A percentile compares a stretch with the other conserved stretches of the same genome.
phyloP scores from a whole-genome alignment of 2,113 vertebrate species.

The Aegypius monachus region DNA sequence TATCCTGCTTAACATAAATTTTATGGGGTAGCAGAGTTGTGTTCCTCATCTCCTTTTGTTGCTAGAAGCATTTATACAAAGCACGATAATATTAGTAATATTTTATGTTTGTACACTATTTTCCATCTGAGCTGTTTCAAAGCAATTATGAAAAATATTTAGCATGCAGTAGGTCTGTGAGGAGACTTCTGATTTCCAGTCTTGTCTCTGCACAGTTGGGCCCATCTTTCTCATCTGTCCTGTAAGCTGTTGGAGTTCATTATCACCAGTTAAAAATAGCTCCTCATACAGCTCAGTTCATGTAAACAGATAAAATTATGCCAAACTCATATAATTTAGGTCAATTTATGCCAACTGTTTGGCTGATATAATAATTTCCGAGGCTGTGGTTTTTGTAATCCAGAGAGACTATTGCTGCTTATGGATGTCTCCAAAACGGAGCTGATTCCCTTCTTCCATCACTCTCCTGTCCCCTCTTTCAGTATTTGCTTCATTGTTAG shows the following conservation, averaged over 20 bases:
- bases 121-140: neutral
- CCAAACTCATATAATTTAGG: neutral
- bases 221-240: neutral
- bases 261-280: neutral
- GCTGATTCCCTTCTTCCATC: neutral
- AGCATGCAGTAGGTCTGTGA: neutral
- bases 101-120: neutral
- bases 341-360: neutral
- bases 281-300: neutral
- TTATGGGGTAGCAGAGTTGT: neutral
- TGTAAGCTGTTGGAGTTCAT: neutral
- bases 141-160: neutral
- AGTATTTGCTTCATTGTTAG: neutral
- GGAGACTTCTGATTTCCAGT: neutral
- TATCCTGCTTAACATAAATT: neutral
- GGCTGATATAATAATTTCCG: neutral
- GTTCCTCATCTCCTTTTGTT: neutral
- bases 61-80: neutral
- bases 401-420: neutral
- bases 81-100: neutral
- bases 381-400: neutral
- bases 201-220: neutral
- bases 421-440: neutral
- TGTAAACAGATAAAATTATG: neutral
- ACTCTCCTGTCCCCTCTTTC: neutral